These are phyloP conservation scores for Prenolepis imparis DNA, from an alignment of 2,888 invertebrate species.

Conservation along the genomic window DNA sequence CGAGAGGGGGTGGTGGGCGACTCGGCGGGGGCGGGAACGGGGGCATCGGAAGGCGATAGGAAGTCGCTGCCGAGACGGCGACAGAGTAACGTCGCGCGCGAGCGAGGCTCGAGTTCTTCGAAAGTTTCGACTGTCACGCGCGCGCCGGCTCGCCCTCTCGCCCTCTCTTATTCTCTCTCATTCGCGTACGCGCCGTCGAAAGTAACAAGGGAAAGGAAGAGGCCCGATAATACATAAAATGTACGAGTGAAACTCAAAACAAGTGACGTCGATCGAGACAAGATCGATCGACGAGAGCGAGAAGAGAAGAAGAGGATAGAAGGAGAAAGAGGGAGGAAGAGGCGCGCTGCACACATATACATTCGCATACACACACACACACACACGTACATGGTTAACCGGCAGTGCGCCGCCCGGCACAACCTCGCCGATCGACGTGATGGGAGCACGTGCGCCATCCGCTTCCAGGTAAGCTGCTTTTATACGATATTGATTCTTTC, in stretches of 20 bases:
- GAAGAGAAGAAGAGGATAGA: background rate
- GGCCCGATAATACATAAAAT: background rate
- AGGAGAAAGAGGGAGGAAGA: background rate
- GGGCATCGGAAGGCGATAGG: constrained; percentile 44
- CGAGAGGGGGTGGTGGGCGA: no score
- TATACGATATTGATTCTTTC: constrained; percentile 45
- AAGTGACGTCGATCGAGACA: constrained; percentile 63
- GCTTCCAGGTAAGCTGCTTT: constrained; percentile 64
- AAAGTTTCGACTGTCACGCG: constrained; percentile 60
- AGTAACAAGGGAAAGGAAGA: background rate
- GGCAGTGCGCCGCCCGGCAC: constrained; percentile 42
- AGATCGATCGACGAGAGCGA: constrained; percentile 29
- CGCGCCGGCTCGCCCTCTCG: constrained; percentile 38
- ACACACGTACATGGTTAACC: background rate
- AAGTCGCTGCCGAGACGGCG: constrained; percentile 61
- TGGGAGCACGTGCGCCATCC: constrained; percentile 67
- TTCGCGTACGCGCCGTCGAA: background rate
- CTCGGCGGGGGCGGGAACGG: constrained; percentile 16
- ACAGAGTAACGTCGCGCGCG: constrained; percentile 18
- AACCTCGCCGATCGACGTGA: constrained; percentile 48
- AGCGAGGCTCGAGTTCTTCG: background rate
- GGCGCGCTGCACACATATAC: background rate
- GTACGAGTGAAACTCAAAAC: constrained; percentile 60
- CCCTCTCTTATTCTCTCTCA: constrained; percentile 26
- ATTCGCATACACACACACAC: background rate